Base-by-base conservation (phyloP, 2,113 vertebrate genomes). In the Microtus ochrogaster region DNA sequence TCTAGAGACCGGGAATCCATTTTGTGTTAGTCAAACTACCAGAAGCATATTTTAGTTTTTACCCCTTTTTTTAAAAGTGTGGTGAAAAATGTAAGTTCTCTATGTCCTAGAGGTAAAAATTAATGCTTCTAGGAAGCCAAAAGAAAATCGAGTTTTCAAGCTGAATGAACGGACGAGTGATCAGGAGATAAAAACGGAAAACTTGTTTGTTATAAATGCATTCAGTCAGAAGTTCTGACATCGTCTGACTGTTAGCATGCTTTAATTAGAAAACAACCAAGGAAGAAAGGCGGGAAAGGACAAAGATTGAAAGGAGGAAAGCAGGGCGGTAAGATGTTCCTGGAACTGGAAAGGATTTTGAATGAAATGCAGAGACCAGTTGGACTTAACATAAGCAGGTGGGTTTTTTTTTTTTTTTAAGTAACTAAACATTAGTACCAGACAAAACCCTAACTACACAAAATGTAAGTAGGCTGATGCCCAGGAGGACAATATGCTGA, bases 101-200 rank as follows among this genome's bases (percentile, higher is more conserved):
- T 96, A 85, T 93, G 76, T 97, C 82, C 77, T 90, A 81, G 92
- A 96, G 81, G 94, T 96, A 93, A 91, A 90, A 94, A 92, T 72
- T 86, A 94, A 92, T 84, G 83, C 74, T 97, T 94, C 81, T 81
- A 61, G 63, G 76, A 83, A 92, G 66, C 79, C 72, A 94, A 97
- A 95, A 85, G 83, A 39, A 97, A 97, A 92, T 93, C 26, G 11
- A 94, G 61, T 76, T 95, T 95, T 97, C 84, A 95, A 95, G 82
- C 39, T 93, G 94, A 96, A 84, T 97, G 89, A 95, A 96, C 91
- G 17, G 39, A 47, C 63, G 65, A 81, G 58, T 91, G 86, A 95
- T 92, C 73, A 91, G 92, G 84, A 92, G 79, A 92, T 94, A 91
- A 95, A 96, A 92, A 88, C 83, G 82, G 63, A 95, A 94, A 95